Percentiles rank a stretch among this genome's conserved stretches.
These are phyloP conservation scores for Latrodectus geometricus DNA, from an alignment of 1,140 invertebrate genomes.

Conservation along the genomic window DNA sequence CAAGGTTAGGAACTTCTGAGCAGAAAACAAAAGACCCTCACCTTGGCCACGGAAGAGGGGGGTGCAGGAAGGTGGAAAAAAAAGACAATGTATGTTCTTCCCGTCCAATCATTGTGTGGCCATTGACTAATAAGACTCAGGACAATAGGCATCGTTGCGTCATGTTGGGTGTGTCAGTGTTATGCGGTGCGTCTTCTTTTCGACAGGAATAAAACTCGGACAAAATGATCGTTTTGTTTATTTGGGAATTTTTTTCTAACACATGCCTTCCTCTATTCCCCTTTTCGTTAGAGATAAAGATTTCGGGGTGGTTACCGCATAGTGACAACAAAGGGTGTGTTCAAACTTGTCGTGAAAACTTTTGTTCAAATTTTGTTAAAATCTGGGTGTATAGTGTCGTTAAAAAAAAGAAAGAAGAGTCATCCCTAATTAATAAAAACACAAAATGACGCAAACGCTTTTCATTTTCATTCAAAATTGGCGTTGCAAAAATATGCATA, in stretches of 20 bases:
- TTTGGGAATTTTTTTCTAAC: conserved; percentile 1
- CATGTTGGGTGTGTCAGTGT: conserved; percentile 41
- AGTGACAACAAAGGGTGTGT: too few species aligned
- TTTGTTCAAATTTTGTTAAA: too few species aligned
- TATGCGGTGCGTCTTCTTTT: not conserved
- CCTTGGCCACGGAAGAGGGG: conserved; percentile 23
- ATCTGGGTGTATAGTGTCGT: too few species aligned
- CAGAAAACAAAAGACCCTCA: conserved; percentile 45
- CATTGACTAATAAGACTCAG: conserved; percentile 24
- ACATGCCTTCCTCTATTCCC: conserved; percentile 19
- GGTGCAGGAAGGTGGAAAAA: not conserved
- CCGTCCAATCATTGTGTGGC: not conserved
- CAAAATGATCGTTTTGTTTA: not conserved
- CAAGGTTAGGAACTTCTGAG: conserved; percentile 36
- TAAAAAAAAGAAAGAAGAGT: too few species aligned
- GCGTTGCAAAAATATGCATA: too few species aligned
- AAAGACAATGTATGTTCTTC: not conserved
- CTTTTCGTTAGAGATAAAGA: conserved; percentile 1
- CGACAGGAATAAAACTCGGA: not conserved
- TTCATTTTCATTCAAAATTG: too few species aligned
- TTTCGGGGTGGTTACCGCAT: not conserved
- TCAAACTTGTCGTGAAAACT: too few species aligned
- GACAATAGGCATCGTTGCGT: conserved; percentile 36
- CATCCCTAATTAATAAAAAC: too few species aligned
- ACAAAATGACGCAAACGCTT: too few species aligned